Percentiles rank a stretch among this genome's conserved stretches.
Conservation (phyloP, 1,140 invertebrate genomes). For the Nymphalis io region DNA sequence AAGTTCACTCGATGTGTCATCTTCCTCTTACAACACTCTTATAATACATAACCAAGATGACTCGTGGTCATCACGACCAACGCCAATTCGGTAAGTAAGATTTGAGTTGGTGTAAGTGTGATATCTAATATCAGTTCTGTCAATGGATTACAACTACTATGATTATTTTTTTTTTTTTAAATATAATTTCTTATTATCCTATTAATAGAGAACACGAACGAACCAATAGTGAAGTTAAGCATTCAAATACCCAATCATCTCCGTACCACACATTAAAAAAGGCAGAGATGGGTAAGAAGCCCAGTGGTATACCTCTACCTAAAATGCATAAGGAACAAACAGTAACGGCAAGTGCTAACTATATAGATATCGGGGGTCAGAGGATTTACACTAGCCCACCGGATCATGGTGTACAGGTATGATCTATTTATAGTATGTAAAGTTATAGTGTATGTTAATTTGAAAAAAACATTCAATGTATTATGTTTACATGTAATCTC, state of each 20-base stretch:
- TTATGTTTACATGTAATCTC: no score
- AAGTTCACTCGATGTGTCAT: constrained; percentile 87
- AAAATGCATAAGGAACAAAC: constrained; percentile 70
- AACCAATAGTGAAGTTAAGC: constrained; percentile 75
- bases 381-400: constrained; percentile 75
- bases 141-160: no score
- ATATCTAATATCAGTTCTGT: no score
- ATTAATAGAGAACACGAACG: constrained; percentile 70
- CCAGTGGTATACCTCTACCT: constrained; percentile 76
- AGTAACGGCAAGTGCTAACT: constrained; percentile 65
- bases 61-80: constrained; percentile 82
- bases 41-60: constrained; percentile 89
- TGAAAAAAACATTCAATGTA: background rate
- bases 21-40: constrained; percentile 89
- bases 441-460: background rate
- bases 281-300: constrained; percentile 65
- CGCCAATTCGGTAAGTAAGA: constrained; percentile 65
- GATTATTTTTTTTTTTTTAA: constrained; percentile 18
- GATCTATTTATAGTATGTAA: background rate
- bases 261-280: constrained; percentile 76
- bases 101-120: no score
- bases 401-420: constrained; percentile 78
- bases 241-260: constrained; percentile 72
- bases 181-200: no score
- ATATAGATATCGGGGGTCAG: constrained; percentile 76